phyloP scores from a whole-genome alignment of 2,797 vertebrate genomes.

The Diplodus sargus region DNA sequence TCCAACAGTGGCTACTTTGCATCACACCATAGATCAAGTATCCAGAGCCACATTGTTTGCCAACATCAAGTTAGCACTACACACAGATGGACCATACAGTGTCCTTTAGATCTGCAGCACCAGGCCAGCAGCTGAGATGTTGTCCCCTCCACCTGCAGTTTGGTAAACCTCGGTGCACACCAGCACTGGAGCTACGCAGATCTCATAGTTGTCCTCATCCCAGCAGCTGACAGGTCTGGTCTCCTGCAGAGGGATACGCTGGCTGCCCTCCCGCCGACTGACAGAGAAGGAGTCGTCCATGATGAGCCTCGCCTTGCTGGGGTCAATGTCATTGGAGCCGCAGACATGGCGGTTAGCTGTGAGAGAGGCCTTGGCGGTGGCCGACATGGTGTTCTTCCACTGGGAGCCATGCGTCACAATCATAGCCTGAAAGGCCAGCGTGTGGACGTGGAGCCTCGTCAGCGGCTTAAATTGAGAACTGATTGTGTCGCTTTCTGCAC shows the following conservation, averaged over 20 bases:
- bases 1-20: slow-evolving; percentile 32
- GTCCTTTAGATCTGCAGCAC: slow-evolving; percentile 87
- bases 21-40: slow-evolving; percentile 56
- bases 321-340: slow-evolving; percentile 88
- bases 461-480: slow-evolving; percentile 59
- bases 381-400: slow-evolving; percentile 92
- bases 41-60: slow-evolving; percentile 40
- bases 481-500: not conserved
- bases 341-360: slow-evolving; percentile 90
- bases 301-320: slow-evolving; percentile 88
- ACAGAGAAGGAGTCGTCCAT: slow-evolving; percentile 91
- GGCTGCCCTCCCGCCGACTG: slow-evolving; percentile 86
- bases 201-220: slow-evolving; percentile 87
- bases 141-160: slow-evolving; percentile 90
- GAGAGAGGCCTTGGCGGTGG: slow-evolving; percentile 89
- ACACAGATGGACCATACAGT: slow-evolving; percentile 17
- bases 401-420: slow-evolving; percentile 84
- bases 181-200: slow-evolving; percentile 89
- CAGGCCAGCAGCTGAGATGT: slow-evolving; percentile 89
- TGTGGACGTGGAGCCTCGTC: slow-evolving; percentile 89
- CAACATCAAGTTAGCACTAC: slow-evolving; percentile 27
- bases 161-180: slow-evolving; percentile 92
- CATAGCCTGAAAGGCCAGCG: slow-evolving; percentile 90
- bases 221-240: slow-evolving; percentile 88
- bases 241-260: slow-evolving; percentile 86